Percentiles rank a stretch among this genome's conserved stretches.
Conservation (phyloP, 1,140 invertebrate species). For the Daktulosphaira vitifoliae region DNA sequence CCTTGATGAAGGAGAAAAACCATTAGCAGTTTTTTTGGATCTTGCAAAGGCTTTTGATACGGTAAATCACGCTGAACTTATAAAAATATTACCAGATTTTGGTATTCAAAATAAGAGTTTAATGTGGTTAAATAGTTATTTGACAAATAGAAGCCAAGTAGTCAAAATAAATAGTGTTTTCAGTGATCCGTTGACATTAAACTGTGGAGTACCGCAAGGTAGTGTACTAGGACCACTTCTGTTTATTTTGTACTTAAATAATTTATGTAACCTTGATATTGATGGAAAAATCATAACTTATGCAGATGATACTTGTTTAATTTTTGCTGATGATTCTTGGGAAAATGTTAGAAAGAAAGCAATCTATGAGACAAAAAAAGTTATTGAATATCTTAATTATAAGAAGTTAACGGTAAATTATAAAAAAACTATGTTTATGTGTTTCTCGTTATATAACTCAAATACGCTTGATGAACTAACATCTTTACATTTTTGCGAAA, state of each 20-base stretch:
- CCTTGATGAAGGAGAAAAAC: neutral
- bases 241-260: neutral
- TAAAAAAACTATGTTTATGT: neutral
- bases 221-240: slow-evolving; percentile 8
- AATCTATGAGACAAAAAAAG: neutral
- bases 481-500: neutral
- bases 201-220: slow-evolving; percentile 13
- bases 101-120: neutral
- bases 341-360: neutral
- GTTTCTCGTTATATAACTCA: neutral
- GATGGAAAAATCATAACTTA: neutral
- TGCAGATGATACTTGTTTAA: neutral
- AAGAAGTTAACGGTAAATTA: neutral
- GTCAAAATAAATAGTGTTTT: slow-evolving; percentile 15
- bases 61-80: slow-evolving; percentile 29
- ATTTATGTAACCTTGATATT: neutral
- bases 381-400: neutral
- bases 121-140: slow-evolving; percentile 27
- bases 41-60: slow-evolving; percentile 34
- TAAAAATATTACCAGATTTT: slow-evolving; percentile 21
- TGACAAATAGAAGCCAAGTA: slow-evolving; percentile 14
- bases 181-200: neutral
- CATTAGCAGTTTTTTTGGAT: slow-evolving; percentile 31
- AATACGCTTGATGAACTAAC: neutral
- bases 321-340: neutral